phyloP scores from a whole-genome alignment of 1,140 invertebrate species.

The Achroia grisella region DNA sequence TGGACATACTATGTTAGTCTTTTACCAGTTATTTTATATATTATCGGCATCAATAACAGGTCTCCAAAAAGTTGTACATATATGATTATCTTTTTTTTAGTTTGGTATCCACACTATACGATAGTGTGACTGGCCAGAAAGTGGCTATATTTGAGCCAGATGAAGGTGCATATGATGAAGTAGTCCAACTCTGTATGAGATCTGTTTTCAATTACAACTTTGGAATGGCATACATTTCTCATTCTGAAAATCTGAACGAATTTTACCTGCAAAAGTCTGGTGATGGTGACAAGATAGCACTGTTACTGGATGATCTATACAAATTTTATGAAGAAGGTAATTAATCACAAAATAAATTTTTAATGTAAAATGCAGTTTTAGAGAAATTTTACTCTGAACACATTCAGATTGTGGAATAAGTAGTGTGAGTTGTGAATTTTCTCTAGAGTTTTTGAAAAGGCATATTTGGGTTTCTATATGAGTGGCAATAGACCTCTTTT shows the following conservation, averaged over 20 bases:
- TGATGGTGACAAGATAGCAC: slow-evolving; percentile 55
- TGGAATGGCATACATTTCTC: slow-evolving; percentile 66
- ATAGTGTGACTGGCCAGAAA: slow-evolving; percentile 72
- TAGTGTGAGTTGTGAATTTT: too few relatives aligned
- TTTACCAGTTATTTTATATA: too few relatives aligned
- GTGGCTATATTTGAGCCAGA: slow-evolving; percentile 71
- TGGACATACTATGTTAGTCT: too few relatives aligned
- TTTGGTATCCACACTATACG: slow-evolving; percentile 75
- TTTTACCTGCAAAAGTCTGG: slow-evolving; percentile 76
- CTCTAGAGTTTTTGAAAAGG: too few relatives aligned
- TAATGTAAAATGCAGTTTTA: too few relatives aligned
- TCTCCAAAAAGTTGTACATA: too few relatives aligned
- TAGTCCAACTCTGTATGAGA: slow-evolving; percentile 73
- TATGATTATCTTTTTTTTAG: slow-evolving; percentile 57
- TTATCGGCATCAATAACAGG: too few relatives aligned
- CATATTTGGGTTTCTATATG: too few relatives aligned
- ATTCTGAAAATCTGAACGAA: slow-evolving; percentile 67
- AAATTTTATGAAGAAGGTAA: slow-evolving; percentile 75
- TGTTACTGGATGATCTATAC: slow-evolving; percentile 72
- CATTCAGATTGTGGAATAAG: too few relatives aligned
- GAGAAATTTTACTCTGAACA: too few relatives aligned
- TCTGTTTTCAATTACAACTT: slow-evolving; percentile 72
- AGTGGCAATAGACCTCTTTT: too few relatives aligned
- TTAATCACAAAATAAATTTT: too few relatives aligned
- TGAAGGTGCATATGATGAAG: slow-evolving; percentile 62